phyloP scores from a whole-genome alignment of 2,888 invertebrate genomes.

The Callosobruchus maculatus region DNA sequence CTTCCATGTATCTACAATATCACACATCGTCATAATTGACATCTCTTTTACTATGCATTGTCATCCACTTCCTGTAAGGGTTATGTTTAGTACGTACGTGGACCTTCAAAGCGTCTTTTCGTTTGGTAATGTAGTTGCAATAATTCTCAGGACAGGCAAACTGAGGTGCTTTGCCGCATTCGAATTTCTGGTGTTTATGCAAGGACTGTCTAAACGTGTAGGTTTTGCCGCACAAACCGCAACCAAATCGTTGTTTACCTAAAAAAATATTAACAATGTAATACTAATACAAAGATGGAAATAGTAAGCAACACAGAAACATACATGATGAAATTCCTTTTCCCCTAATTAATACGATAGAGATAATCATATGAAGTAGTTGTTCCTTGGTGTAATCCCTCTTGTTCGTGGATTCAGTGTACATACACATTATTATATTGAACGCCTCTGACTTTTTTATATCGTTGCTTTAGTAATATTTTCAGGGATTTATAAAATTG shows the following conservation, averaged over 20 bases:
- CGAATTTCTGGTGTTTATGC: conserved; percentile 48
- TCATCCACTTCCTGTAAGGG: not conserved
- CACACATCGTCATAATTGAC: not conserved
- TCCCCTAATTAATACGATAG: too few species aligned
- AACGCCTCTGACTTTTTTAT: too few species aligned
- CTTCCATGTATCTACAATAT: not conserved
- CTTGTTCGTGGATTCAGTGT: too few species aligned
- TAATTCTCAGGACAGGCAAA: conserved; percentile 27
- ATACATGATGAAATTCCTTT: too few species aligned
- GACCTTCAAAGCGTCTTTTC: conserved; percentile 21
- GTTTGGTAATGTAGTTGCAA: conserved; percentile 21
- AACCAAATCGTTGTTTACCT: not conserved
- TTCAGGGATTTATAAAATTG: too few species aligned
- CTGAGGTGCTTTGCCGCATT: conserved; percentile 49
- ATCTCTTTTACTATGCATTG: not conserved
- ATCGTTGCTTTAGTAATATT: too few species aligned
- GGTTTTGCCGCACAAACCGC: conserved; percentile 9
- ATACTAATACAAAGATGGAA: too few species aligned
- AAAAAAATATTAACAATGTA: too few species aligned
- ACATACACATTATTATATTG: too few species aligned
- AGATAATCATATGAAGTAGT: too few species aligned
- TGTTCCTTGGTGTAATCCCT: too few species aligned
- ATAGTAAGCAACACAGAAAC: too few species aligned
- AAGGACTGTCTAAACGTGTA: conserved; percentile 42
- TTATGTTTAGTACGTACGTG: conserved; percentile 15